Evolutionary conservation across 2,888 invertebrate genomes (phyloP).

Genomic region (Watsonalla cultraria): DNA sequence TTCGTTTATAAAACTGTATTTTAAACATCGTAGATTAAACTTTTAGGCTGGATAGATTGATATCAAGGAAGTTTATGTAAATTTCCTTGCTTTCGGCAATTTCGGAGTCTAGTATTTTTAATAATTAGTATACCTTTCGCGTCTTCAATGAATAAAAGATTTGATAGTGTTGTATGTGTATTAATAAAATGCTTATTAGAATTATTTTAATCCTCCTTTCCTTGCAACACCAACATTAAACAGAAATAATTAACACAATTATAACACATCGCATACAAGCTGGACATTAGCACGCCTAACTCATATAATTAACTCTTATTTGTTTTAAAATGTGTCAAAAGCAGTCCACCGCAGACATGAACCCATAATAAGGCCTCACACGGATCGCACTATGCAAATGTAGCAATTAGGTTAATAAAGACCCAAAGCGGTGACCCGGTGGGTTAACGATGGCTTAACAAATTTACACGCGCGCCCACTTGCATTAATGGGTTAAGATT

Average conservation of each 20-base stretch:
- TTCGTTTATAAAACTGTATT: conserved; percentile 14
- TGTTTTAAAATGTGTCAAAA: conserved; percentile 61
- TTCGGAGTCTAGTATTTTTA: no score
- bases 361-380: conserved; percentile 54
- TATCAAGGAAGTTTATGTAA: no score
- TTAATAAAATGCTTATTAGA: no score
- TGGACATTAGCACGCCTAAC: not conserved
- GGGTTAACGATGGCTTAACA: conserved; percentile 43
- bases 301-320: conserved; percentile 40
- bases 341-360: conserved; percentile 51
- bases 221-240: no score
- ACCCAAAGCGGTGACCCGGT: conserved; percentile 31
- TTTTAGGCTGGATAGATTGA: not conserved
- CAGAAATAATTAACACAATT: no score
- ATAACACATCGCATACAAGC: no score
- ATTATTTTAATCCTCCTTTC: no score
- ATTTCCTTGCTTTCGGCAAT: no score
- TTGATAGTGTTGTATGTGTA: no score
- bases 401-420: conserved; percentile 62
- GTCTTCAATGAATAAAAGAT: no score
- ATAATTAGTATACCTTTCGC: no score
- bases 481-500: conserved; percentile 32
- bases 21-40: not conserved
- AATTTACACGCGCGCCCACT: conserved; percentile 40
- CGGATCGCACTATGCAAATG: conserved; percentile 63